phyloP scores from a whole-genome alignment of 2,113 vertebrate species.

The Rhineura floridana region DNA sequence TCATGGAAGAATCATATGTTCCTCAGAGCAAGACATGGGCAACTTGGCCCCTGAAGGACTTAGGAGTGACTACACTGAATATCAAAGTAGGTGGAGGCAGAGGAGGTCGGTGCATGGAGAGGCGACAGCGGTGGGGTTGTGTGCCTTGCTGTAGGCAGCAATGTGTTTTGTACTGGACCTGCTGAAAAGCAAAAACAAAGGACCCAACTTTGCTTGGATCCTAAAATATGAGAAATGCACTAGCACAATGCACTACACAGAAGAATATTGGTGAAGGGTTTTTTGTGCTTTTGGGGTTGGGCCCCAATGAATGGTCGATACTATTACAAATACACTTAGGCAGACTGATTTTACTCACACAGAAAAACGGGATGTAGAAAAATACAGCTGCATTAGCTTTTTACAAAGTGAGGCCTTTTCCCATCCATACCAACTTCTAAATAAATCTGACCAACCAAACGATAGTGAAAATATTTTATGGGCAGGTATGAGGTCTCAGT shows the following conservation, averaged over 20 bases:
- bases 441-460: conserved; percentile 51
- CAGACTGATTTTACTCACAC: conserved; percentile 31
- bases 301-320: conserved; percentile 28
- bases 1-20: too few relatives aligned
- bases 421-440: conserved; percentile 55
- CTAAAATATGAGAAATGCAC: conserved; percentile 64
- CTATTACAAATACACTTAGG: conserved; percentile 49
- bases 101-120: neutral
- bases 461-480: conserved; percentile 68
- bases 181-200: conserved; percentile 23
- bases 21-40: too few relatives aligned
- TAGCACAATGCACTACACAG: conserved; percentile 66
- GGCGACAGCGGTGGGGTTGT: fast-evolving
- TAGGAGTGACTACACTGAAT: neutral
- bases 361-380: conserved; percentile 43
- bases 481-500: conserved; percentile 61
- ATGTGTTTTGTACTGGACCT: neutral
- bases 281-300: conserved; percentile 52
- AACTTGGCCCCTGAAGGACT: too few relatives aligned
- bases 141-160: neutral
- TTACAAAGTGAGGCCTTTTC: conserved; percentile 38
- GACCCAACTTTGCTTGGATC: conserved; percentile 42
- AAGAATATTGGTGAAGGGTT: conserved; percentile 64
- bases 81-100: neutral
- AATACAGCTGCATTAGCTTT: conserved; percentile 44